phyloP scores from a whole-genome alignment of 2,888 invertebrate genomes.

The Philaethria dido region DNA sequence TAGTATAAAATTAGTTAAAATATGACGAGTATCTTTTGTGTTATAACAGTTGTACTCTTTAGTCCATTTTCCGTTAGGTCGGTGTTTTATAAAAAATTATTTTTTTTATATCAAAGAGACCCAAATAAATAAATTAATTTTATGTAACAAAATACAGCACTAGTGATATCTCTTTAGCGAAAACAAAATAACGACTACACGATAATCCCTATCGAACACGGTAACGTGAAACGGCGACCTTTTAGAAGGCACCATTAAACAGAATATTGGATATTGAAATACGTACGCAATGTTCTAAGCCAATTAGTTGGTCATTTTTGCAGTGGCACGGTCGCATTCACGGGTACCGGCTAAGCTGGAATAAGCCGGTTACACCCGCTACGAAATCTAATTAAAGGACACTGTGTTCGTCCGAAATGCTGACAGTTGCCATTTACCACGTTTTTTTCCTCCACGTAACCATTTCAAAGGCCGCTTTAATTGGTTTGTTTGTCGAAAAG shows the following conservation, averaged over 20 bases:
- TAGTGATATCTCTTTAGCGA: slow-evolving; percentile 25
- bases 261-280: slow-evolving; percentile 76
- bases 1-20: too few species aligned
- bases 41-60: too few species aligned
- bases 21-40: too few species aligned
- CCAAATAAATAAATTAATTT: background rate
- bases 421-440: slow-evolving; percentile 74
- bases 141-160: background rate
- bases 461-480: slow-evolving; percentile 65
- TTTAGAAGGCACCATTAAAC: slow-evolving; percentile 68
- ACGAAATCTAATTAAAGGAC: slow-evolving; percentile 82
- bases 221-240: slow-evolving; percentile 49
- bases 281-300: slow-evolving; percentile 77
- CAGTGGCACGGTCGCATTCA: slow-evolving; percentile 70
- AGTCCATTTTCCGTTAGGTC: too few species aligned
- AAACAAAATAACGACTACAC: slow-evolving; percentile 42
- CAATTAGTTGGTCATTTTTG: slow-evolving; percentile 82
- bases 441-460: slow-evolving; percentile 63
- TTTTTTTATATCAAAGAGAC: background rate
- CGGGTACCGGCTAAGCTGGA: slow-evolving; percentile 74
- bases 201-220: slow-evolving; percentile 49
- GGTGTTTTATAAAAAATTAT: too few species aligned
- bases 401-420: slow-evolving; percentile 74
- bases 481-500: slow-evolving; percentile 63
- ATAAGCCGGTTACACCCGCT: slow-evolving; percentile 79